Evolutionary conservation across 1,140 invertebrate genomes (phyloP).

Genomic region (Trissolcus basalis): DNA sequence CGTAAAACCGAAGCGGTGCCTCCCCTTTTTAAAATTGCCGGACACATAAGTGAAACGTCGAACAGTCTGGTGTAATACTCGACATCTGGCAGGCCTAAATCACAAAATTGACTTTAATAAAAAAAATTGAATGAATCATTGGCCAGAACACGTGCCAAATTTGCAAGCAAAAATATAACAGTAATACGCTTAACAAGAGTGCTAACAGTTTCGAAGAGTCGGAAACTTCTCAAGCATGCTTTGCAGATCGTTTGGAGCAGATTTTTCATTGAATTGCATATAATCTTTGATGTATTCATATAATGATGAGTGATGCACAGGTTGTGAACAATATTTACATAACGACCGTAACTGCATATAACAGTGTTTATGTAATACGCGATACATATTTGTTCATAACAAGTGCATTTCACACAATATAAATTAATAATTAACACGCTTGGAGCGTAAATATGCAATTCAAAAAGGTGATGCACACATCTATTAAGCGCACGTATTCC

Average conservation of each 20-base stretch:
- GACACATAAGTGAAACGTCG: conserved; percentile 16
- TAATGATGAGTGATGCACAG: conserved; percentile 3
- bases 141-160: conserved; percentile 7
- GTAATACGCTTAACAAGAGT: no score
- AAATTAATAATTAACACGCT: conserved; percentile 7
- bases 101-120: conserved; percentile 14
- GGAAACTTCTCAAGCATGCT: no score
- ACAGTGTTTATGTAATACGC: conserved; percentile 6
- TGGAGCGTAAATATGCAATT: neutral
- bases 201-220: no score
- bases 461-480: no score
- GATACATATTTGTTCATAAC: conserved; percentile 15
- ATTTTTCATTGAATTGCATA: no score
- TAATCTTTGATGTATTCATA: no score
- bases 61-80: conserved; percentile 3
- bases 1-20: no score
- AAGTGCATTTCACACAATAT: conserved; percentile 11
- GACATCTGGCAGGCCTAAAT: conserved; percentile 40
- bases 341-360: conserved; percentile 19
- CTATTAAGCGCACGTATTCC: no score
- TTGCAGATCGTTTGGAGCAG: no score
- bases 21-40: conserved; percentile 30
- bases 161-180: neutral
- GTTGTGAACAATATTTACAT: conserved; percentile 19
- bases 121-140: conserved; percentile 15